Evolutionary conservation across 2,888 invertebrate genomes (phyloP).

Genomic region (Adineta ricciae): DNA sequence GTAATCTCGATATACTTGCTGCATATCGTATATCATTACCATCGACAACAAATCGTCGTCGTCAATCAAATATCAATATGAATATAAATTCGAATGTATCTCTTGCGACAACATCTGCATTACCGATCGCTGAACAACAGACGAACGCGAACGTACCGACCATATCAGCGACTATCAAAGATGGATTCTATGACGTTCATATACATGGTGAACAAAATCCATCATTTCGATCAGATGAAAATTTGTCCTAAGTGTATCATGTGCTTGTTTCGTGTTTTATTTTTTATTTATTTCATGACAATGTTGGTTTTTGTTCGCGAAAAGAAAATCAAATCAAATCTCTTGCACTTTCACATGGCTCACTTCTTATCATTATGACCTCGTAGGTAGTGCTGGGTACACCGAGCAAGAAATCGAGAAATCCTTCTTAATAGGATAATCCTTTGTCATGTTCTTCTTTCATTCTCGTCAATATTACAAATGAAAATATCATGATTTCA

Average conservation of each 20-base stretch:
- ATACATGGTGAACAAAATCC: not conserved
- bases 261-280: not conserved
- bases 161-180: not conserved
- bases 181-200: not conserved
- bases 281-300: not conserved
- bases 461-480: not conserved
- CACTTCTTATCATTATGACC: not conserved
- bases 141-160: not conserved
- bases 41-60: not conserved
- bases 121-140: not conserved
- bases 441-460: not conserved
- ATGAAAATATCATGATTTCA: not conserved
- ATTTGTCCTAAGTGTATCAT: not conserved
- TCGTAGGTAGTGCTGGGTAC: not conserved
- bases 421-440: not conserved
- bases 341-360: not conserved
- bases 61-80: not conserved
- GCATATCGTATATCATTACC: slow-evolving; percentile 17
- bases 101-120: not conserved
- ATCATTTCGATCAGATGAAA: not conserved
- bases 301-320: not conserved
- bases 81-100: not conserved
- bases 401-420: not conserved
- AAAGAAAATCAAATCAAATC: not conserved
- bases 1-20: slow-evolving; percentile 19